Evolutionary conservation across 2,113 vertebrate species (phyloP), one percentile per base, ranked within the genome.

Genomic region (Vidua macroura): DNA sequence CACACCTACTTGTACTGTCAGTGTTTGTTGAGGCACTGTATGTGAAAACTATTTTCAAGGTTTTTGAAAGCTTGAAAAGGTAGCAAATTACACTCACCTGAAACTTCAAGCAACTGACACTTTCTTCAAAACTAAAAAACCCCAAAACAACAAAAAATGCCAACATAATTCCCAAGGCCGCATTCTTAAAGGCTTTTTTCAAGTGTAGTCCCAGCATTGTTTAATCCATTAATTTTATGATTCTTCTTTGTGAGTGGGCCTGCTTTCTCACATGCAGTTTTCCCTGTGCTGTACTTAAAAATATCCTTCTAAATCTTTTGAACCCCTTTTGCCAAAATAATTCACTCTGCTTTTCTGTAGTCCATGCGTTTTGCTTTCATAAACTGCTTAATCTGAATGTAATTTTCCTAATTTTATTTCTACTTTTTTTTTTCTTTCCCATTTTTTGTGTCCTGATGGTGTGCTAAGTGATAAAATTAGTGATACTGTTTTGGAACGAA

Each of bases 181-280:
- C 21, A 39, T 73, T 88, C 51, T 88, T 85, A 27, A 72, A 85
- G 21, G 23, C 25, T 62, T 4, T 85, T 83, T 91, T 74, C n/a
- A 49, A 86, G 39, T 60, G 19, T 46, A 63, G 17, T 91, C 51
- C 14, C 37, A 59, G 28, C 43, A 75, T 64, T 77, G n/a, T 60
- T 90, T 85, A 93, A 86, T 81, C 31, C n/a, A 60, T 78, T 90
- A 67, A 72, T 88, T 94, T 95, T 67, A 81, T 60, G 23, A 6
- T 91, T 77, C 41, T 81, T 86, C 44, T 94, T 88, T 75, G 48
- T 88, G 55, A 95, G 52, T 48, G 56, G 48, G 35, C 28, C 63
- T 86, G 25, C 46, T 76, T 91, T 93, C 62, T 82, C 58, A 55
- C 41, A 35, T 78, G 43, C 21, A 62, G 15, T 90, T 92, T 94